These are phyloP conservation scores for Xenops minutus DNA, from an alignment of 2,797 vertebrate genomes.

Conservation along the genomic window DNA sequence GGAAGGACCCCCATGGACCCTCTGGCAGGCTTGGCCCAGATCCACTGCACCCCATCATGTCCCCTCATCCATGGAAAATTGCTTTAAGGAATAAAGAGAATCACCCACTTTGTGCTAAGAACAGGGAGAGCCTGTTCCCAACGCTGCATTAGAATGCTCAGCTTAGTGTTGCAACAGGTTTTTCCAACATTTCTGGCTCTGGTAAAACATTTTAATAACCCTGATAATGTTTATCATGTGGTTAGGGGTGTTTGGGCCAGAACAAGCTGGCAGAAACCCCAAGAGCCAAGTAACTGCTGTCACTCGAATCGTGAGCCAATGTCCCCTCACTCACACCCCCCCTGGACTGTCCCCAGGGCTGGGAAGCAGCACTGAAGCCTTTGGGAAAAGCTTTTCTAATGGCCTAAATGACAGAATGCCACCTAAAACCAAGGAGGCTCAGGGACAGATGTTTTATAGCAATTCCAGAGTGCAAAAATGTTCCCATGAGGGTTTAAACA, in stretches of 20 bases:
- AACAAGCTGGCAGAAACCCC: constrained; percentile 23
- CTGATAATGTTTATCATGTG: constrained; percentile 43
- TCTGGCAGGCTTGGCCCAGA: not conserved
- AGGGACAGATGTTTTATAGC: not conserved
- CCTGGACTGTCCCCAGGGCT: not conserved
- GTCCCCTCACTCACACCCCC: fast-evolving
- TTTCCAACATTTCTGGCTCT: constrained; percentile 5
- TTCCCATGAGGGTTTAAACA: not conserved
- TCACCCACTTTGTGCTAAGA: not conserved
- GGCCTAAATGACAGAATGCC: not conserved
- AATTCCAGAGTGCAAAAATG: fast-evolving
- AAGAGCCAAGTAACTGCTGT: not conserved
- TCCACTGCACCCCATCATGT: fast-evolving
- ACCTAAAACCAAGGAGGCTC: not conserved
- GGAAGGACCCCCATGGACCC: not conserved
- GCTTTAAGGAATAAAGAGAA: not conserved
- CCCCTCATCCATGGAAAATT: fast-evolving
- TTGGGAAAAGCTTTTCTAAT: not conserved
- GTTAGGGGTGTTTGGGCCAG: constrained; percentile 4
- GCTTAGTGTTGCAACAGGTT: not conserved
- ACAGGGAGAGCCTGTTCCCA: not conserved
- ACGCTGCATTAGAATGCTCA: fast-evolving
- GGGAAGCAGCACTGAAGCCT: not conserved
- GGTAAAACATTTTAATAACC: constrained; percentile 38
- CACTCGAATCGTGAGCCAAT: not conserved